A percentile compares a stretch with the other conserved stretches of the same genome.
These are phyloP conservation scores for Actinia equina DNA, from an alignment of 64 coral and sea anemone species.

Conservation along the genomic window DNA sequence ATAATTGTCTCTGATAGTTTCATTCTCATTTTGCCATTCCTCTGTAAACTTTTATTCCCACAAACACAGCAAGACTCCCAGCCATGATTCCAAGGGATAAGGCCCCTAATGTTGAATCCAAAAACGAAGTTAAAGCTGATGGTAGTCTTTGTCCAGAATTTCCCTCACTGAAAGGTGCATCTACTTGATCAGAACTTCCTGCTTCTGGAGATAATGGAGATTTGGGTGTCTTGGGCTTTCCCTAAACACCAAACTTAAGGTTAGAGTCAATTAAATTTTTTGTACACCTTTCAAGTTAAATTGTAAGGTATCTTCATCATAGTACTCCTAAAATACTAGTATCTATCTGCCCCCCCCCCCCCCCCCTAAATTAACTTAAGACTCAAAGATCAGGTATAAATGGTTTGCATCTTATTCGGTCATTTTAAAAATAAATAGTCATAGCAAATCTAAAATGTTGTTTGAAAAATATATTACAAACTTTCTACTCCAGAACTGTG, in stretches of 20 bases:
- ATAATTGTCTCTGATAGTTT: neutral
- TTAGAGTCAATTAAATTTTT: neutral
- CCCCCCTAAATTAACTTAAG: too few relatives aligned
- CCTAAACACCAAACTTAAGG: neutral
- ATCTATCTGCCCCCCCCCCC: too few relatives aligned
- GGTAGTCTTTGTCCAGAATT: neutral
- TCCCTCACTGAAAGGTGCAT: neutral
- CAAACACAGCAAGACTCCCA: conserved; percentile 48
- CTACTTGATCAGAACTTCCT: neutral
- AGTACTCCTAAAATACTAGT: too few relatives aligned
- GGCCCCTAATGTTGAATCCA: conserved; percentile 35
- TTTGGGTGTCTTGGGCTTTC: neutral
- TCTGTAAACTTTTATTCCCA: conserved; percentile 56
- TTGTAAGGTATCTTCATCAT: too few relatives aligned
- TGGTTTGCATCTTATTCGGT: too few relatives aligned
- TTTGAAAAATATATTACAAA: too few relatives aligned
- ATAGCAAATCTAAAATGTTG: too few relatives aligned
- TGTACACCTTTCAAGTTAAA: too few relatives aligned
- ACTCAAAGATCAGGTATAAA: too few relatives aligned
- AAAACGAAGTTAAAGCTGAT: conserved; percentile 3
- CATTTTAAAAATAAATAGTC: too few relatives aligned
- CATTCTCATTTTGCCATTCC: conserved; percentile 7
- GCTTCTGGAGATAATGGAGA: neutral
- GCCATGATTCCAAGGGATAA: conserved; percentile 49
- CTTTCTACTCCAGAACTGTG: too few relatives aligned